Conservation (phyloP, 2,888 invertebrate species). For the Bhutanitis thaidina region DNA sequence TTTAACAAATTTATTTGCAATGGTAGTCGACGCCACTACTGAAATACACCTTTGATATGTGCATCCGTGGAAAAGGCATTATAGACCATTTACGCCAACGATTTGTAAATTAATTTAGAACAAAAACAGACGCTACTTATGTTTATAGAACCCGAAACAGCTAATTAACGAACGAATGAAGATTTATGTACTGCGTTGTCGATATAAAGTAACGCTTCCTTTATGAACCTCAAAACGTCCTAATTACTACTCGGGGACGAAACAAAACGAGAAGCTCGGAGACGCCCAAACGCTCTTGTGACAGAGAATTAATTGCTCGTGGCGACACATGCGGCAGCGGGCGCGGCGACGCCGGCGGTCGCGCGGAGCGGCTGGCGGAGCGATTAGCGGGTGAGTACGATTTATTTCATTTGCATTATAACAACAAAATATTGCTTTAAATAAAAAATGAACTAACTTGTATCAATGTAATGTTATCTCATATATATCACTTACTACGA, state of each 20-base stretch:
- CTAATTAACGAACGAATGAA: slow-evolving; percentile 74
- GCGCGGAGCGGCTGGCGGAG: slow-evolving; percentile 30
- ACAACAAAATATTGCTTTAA: too few species aligned
- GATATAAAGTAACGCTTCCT: slow-evolving; percentile 78
- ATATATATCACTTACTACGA: too few species aligned
- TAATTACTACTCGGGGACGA: slow-evolving; percentile 76
- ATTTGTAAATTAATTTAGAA: slow-evolving; percentile 22
- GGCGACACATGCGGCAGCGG: slow-evolving; percentile 66
- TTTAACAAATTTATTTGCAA: neutral
- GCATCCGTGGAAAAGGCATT: neutral
- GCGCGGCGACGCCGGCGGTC: slow-evolving; percentile 26
- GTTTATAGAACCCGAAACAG: slow-evolving; percentile 37
- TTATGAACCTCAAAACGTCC: slow-evolving; percentile 79
- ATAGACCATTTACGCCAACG: slow-evolving; percentile 4
- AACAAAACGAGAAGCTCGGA: slow-evolving; percentile 69
- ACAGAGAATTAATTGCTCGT: slow-evolving; percentile 78
- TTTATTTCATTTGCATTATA: too few species aligned
- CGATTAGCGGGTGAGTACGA: neutral
- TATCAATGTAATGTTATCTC: too few species aligned
- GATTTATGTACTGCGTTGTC: slow-evolving; percentile 78
- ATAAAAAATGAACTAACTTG: too few species aligned
- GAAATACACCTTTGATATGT: neutral
- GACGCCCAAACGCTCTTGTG: slow-evolving; percentile 79
- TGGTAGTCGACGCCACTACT: neutral
- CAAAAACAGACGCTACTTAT: slow-evolving; percentile 24